Evolutionary conservation across 2,113 vertebrate genomes (phyloP).

Genomic region (Phrynosoma blainvillii): DNA sequence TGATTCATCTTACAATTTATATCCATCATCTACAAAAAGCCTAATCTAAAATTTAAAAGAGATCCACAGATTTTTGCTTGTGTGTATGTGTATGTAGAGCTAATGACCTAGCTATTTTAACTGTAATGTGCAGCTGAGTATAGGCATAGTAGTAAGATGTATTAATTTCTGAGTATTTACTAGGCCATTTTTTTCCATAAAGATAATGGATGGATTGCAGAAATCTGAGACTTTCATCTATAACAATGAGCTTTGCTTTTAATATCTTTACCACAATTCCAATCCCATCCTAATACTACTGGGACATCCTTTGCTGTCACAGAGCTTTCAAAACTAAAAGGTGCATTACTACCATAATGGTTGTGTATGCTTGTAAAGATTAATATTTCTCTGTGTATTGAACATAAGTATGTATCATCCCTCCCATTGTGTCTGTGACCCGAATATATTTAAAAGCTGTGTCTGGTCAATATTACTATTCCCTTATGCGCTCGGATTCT

Average conservation of each 20-base stretch:
- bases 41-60: background rate
- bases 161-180: slow-evolving; percentile 11
- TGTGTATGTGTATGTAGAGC: no score
- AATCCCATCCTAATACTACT: background rate
- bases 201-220: slow-evolving; percentile 8
- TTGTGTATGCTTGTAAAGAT: background rate
- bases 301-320: background rate
- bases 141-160: background rate
- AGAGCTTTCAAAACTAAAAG: background rate
- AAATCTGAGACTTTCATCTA: background rate
- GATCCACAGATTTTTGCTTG: background rate
- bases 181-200: slow-evolving; percentile 7
- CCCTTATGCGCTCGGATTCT: background rate
- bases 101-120: background rate
- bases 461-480: background rate
- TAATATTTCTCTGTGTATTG: background rate
- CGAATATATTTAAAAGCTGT: background rate
- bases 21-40: background rate
- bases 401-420: background rate
- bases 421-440: background rate
- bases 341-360: background rate
- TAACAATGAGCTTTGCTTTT: slow-evolving; percentile 1
- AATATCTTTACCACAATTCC: slow-evolving; percentile 8
- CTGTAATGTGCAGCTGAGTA: background rate
- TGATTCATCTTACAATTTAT: background rate